These are phyloP conservation scores for Thera obeliscata DNA, from an alignment of 2,888 invertebrate species.

Conservation along the genomic window DNA sequence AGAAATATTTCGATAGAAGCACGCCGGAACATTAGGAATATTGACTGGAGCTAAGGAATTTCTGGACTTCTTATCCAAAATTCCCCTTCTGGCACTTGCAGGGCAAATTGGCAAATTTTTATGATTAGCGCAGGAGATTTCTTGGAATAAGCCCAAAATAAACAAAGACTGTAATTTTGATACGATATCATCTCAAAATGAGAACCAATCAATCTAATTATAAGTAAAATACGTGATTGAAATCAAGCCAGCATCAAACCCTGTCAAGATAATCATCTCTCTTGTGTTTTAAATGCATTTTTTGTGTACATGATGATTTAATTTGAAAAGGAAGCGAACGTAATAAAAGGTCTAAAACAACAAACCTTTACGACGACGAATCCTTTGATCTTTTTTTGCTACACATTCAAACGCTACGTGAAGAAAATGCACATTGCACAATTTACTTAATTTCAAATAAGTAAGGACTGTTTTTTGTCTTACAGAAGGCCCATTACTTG, in stretches of 20 bases:
- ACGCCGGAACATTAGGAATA: too few species aligned
- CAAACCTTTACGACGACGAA: slow-evolving; percentile 32
- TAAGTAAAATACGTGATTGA: neutral
- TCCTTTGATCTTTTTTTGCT: slow-evolving; percentile 36
- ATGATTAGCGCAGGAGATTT: too few species aligned
- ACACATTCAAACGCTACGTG: slow-evolving; percentile 29
- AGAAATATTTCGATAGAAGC: too few species aligned
- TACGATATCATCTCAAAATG: neutral
- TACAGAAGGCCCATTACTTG: neutral
- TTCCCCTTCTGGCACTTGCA: too few species aligned
- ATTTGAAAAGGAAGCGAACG: slow-evolving; percentile 14
- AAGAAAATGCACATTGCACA: slow-evolving; percentile 37
- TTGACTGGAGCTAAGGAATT: too few species aligned
- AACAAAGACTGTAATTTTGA: neutral
- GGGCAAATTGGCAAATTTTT: too few species aligned
- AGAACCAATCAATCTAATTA: neutral
- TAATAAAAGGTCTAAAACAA: slow-evolving; percentile 16
- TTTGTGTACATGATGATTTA: slow-evolving; percentile 5
- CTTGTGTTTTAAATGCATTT: slow-evolving; percentile 2
- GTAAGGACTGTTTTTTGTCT: neutral
- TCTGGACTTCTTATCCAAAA: too few species aligned
- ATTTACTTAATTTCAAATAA: slow-evolving; percentile 23
- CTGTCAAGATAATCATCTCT: slow-evolving; percentile 4
- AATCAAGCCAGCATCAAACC: slow-evolving; percentile 5
- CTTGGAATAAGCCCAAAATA: too few species aligned